These are phyloP conservation scores for Crenichthys baileyi DNA, from an alignment of 2,797 vertebrate genomes.

Conservation along the genomic window DNA sequence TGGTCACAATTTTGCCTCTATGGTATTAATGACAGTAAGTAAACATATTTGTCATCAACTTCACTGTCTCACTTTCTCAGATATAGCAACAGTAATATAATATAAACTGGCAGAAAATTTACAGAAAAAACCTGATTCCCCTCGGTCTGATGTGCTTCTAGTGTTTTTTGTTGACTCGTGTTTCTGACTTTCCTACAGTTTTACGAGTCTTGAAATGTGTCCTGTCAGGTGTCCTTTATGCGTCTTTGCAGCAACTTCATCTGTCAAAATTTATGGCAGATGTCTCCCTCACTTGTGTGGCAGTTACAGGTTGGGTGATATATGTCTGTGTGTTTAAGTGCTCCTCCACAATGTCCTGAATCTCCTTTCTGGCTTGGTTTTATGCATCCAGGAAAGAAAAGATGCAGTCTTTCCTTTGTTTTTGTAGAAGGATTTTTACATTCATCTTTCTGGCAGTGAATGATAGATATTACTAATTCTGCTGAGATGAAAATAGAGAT, in stretches of 20 bases:
- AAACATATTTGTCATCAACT: too few relatives aligned
- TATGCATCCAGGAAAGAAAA: not conserved
- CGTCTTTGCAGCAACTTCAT: constrained; percentile 9
- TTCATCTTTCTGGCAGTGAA: not conserved
- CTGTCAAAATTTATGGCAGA: constrained; percentile 33
- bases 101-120: not conserved
- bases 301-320: constrained; percentile 21
- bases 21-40: too few relatives aligned
- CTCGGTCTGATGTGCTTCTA: not conserved
- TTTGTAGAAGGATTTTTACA: not conserved
- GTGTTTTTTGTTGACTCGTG: not conserved
- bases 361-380: not conserved
- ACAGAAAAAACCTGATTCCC: not conserved
- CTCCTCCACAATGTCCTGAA: constrained; percentile 1
- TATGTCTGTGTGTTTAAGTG: constrained; percentile 20
- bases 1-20: too few relatives aligned
- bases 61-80: not conserved
- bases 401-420: not conserved
- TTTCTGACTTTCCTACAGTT: constrained; percentile 18
- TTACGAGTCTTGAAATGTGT: constrained; percentile 40
- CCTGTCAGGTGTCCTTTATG: constrained; percentile 38
- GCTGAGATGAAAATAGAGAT: not conserved
- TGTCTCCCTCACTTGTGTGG: constrained; percentile 38
- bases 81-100: not conserved
- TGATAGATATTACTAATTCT: not conserved